Conservation (phyloP, 2,797 vertebrate genomes). For the Takifugu ocellatus region DNA sequence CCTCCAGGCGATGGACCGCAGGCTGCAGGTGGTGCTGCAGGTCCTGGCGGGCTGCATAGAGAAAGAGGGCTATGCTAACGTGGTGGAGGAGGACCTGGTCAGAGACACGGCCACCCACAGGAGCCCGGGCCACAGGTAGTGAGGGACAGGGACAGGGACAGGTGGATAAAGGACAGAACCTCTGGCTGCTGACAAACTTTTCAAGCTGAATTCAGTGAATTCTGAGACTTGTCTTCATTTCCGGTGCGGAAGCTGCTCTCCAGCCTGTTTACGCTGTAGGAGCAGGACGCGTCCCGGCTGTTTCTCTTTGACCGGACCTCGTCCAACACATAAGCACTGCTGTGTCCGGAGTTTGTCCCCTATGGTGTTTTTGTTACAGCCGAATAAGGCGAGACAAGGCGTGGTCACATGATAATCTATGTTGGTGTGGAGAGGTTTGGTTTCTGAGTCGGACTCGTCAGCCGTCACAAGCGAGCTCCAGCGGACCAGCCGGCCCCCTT, state of each 20-base stretch:
- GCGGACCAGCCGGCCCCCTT: neutral
- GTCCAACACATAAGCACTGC: constrained; percentile 39
- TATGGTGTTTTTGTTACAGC: constrained; percentile 57
- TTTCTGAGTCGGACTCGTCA: neutral
- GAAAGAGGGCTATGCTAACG: constrained; percentile 81
- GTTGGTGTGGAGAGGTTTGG: constrained; percentile 6
- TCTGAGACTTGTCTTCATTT: constrained; percentile 79
- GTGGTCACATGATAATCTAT: constrained; percentile 38
- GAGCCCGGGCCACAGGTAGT: constrained; percentile 85
- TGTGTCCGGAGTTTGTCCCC: constrained; percentile 40
- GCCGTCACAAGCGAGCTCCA: neutral
- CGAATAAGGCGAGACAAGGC: constrained; percentile 43
- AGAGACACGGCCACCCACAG: constrained; percentile 68
- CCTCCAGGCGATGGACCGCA: constrained; percentile 90
- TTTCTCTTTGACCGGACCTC: constrained; percentile 49
- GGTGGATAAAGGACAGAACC: constrained; percentile 2
- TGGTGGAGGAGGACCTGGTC: constrained; percentile 87
- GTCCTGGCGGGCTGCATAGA: constrained; percentile 87
- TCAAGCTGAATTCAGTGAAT: constrained; percentile 92
- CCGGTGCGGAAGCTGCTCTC: constrained; percentile 61
- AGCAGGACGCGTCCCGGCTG: constrained; percentile 44
- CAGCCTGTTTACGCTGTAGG: constrained; percentile 41
- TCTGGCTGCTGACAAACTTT: constrained; percentile 29
- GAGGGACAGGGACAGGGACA: constrained; percentile 48
- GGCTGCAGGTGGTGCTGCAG: constrained; percentile 86